These are phyloP conservation scores for Microctenopoma stevenorrisi DNA, from an alignment of 2,797 vertebrate genomes.

Conservation along the genomic window DNA sequence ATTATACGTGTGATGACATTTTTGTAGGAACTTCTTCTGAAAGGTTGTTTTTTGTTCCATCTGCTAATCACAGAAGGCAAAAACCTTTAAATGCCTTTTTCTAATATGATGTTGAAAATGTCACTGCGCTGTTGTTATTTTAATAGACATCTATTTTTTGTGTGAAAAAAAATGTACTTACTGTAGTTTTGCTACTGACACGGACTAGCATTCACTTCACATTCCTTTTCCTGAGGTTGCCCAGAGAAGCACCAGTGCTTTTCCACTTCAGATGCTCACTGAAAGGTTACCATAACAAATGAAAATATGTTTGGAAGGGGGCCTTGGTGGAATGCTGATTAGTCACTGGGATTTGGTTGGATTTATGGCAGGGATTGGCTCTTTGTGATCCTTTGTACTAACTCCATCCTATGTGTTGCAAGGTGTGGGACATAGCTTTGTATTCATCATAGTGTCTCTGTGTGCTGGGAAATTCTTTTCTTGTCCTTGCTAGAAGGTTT, in stretches of 20 bases:
- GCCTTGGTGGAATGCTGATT: slow-evolving; percentile 61
- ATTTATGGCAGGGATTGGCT: slow-evolving; percentile 63
- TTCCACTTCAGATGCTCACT: slow-evolving; percentile 28
- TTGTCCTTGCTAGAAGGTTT: not conserved
- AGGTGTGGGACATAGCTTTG: slow-evolving; percentile 46
- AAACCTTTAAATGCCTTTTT: not conserved
- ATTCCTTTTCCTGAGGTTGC: slow-evolving; percentile 19
- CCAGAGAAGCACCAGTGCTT: slow-evolving; percentile 16
- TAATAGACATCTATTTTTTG: not conserved
- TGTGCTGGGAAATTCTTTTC: slow-evolving; percentile 16
- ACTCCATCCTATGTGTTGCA: slow-evolving; percentile 36
- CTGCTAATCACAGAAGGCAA: slow-evolving; percentile 12
- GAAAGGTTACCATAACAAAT: slow-evolving; percentile 50
- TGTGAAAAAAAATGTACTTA: not conserved
- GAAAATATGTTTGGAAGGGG: slow-evolving; percentile 43
- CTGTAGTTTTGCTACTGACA: slow-evolving; percentile 8
- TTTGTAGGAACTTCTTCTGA: slow-evolving; percentile 28
- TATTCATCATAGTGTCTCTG: slow-evolving; percentile 31
- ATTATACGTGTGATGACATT: slow-evolving; percentile 13
- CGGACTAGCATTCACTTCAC: no score
- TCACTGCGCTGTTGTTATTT: slow-evolving; percentile 4
- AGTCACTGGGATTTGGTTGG: slow-evolving; percentile 60
- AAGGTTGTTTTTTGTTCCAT: slow-evolving; percentile 8
- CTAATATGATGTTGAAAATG: slow-evolving; percentile 9
- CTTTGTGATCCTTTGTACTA: slow-evolving; percentile 51